Percentiles rank a stretch among this genome's conserved stretches.
Conservation (phyloP, 1,140 invertebrate species). For the Calephelis nemesis region DNA sequence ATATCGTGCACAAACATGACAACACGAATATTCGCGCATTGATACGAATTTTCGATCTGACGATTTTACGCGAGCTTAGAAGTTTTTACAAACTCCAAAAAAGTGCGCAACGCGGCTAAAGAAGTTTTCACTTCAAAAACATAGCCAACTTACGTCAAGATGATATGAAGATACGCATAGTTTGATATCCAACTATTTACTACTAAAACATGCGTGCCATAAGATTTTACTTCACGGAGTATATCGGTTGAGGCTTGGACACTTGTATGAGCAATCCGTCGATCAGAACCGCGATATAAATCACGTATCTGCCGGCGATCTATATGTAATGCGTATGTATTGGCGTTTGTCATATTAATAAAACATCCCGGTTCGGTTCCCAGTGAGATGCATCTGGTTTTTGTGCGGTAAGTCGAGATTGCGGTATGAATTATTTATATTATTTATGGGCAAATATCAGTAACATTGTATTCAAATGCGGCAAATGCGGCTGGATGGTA, state of each 20-base stretch:
- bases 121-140: too few relatives aligned
- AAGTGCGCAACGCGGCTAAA: too few relatives aligned
- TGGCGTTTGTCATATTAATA: conserved; percentile 19
- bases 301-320: conserved; percentile 10
- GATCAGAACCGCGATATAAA: background rate
- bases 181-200: too few relatives aligned
- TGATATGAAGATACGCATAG: too few relatives aligned
- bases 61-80: too few relatives aligned
- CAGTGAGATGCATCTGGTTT: conserved; percentile 16
- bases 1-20: too few relatives aligned
- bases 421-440: conserved; percentile 17
- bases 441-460: conserved; percentile 14
- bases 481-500: background rate
- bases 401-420: conserved; percentile 1
- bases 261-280: conserved; percentile 12
- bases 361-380: conserved; percentile 15
- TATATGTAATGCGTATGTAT: conserved; percentile 16
- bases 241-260: background rate
- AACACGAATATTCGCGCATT: too few relatives aligned
- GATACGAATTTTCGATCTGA: too few relatives aligned
- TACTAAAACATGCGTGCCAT: too few relatives aligned
- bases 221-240: too few relatives aligned
- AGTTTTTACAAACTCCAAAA: too few relatives aligned
- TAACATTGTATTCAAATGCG: conserved; percentile 12
- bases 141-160: too few relatives aligned